These are phyloP conservation scores for Cecropterus lyciades DNA, from an alignment of 1,140 invertebrate genomes.

Conservation along the genomic window DNA sequence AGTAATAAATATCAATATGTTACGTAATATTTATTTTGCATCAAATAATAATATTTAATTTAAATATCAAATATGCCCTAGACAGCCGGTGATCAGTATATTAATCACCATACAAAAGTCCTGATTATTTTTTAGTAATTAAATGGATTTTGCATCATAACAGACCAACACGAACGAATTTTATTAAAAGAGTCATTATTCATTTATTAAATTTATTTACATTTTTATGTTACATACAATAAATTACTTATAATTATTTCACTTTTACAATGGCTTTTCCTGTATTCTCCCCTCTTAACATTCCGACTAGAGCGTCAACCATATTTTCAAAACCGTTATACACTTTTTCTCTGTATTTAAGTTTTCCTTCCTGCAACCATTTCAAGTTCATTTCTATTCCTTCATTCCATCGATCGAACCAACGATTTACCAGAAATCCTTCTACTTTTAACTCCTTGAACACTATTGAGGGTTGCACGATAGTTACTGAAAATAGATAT, in stretches of 20 bases:
- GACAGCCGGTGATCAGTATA: too few relatives aligned
- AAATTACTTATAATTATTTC: conserved; percentile 47
- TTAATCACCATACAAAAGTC: too few relatives aligned
- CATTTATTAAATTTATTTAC: background rate
- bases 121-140: too few relatives aligned
- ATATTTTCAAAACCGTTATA: conserved; percentile 89
- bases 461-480: conserved; percentile 73
- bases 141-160: too few relatives aligned
- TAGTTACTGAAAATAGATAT: conserved; percentile 57
- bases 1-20: too few relatives aligned
- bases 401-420: conserved; percentile 85
- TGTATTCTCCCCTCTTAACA: conserved; percentile 86
- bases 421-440: conserved; percentile 87
- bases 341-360: conserved; percentile 87
- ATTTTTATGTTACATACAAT: background rate
- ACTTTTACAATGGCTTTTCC: conserved; percentile 88
- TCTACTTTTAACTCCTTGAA: conserved; percentile 86
- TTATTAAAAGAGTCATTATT: too few relatives aligned
- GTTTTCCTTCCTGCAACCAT: conserved; percentile 87
- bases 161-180: too few relatives aligned
- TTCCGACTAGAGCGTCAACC: conserved; percentile 86
- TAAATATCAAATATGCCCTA: too few relatives aligned
- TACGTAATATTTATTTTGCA: too few relatives aligned
- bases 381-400: conserved; percentile 85
- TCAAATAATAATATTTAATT: too few relatives aligned